Base-by-base conservation (phyloP, 1,140 invertebrate genomes). In the Augochlora pura region DNA sequence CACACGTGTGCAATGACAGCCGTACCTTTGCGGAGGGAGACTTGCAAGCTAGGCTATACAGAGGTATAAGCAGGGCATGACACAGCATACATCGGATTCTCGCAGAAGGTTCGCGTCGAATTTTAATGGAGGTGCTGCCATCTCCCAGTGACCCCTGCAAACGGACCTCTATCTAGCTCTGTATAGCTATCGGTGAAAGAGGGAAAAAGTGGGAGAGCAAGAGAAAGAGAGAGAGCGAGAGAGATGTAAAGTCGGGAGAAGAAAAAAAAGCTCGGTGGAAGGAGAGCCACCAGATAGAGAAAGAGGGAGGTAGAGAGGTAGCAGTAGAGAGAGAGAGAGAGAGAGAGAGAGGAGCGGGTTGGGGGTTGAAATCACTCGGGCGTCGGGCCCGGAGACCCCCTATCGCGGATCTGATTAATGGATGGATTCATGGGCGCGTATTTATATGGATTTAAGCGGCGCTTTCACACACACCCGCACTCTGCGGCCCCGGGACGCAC, bases 371-470 rank as follows among this genome's bases (percentile, higher is more conserved):
- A 91, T 92, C 89, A 91, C 89, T 91, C 86, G 90, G 88, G 88
- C 90, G 71, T 70, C 74, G 77, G 59, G 72, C 38, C 46, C 59
- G 42, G 39, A 60, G 46, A 38, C 14, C 46, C 85, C 85, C 88
- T 90, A 91, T 89, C 90, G 86, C 86, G 88, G 84, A 91, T 91
- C 90, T 92, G 90, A 92, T 92, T 91, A 92, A 91, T 92, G 88
- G 90, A 86, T 84, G 88, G 89, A 90, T 91, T 90, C 87, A 74
- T 70, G 81, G 77, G 74, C 82, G 74, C 80, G 86, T 87, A 88
- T 87, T 89, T 87, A 86, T 83, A 84, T 83, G 87, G 88, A 88
- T 88, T 89, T 90, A 90, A 80, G 75, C 80, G 84, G 74, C 74
- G 84, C 84, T 81, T 79, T 54, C 39, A 49, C 49, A 49, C 49